These are phyloP conservation scores for Conus ventricosus DNA, from an alignment of 1,140 invertebrate species.

Conservation along the genomic window DNA sequence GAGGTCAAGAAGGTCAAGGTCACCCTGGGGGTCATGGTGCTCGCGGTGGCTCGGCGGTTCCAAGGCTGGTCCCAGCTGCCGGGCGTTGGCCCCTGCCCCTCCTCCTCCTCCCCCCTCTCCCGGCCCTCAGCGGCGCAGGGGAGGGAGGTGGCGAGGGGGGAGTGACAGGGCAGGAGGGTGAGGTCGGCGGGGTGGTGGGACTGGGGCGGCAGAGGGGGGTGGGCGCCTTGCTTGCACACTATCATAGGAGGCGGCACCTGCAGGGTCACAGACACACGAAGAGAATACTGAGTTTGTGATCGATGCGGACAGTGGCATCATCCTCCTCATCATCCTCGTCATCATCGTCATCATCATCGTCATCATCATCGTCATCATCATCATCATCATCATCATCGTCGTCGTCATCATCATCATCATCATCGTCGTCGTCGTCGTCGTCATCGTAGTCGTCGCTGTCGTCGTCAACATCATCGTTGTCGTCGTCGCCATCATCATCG, in stretches of 20 bases:
- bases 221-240: neutral
- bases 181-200: neutral
- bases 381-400: neutral
- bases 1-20: neutral
- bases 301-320: neutral
- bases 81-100: neutral
- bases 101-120: neutral
- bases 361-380: slow-evolving; percentile 10
- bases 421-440: neutral
- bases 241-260: neutral
- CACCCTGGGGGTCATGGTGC: neutral
- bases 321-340: neutral
- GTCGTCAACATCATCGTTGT: neutral
- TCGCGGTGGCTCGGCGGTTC: neutral
- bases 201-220: neutral
- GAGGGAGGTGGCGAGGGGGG: neutral
- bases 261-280: neutral
- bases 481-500: neutral
- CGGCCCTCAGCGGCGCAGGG: neutral
- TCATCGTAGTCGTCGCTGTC: neutral
- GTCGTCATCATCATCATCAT: neutral
- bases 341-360: slow-evolving; percentile 16
- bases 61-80: no score
- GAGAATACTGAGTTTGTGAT: neutral
- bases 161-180: neutral